Evolutionary conservation across 2,888 invertebrate species (phyloP).

Genomic region (Marronus borbonicus): DNA sequence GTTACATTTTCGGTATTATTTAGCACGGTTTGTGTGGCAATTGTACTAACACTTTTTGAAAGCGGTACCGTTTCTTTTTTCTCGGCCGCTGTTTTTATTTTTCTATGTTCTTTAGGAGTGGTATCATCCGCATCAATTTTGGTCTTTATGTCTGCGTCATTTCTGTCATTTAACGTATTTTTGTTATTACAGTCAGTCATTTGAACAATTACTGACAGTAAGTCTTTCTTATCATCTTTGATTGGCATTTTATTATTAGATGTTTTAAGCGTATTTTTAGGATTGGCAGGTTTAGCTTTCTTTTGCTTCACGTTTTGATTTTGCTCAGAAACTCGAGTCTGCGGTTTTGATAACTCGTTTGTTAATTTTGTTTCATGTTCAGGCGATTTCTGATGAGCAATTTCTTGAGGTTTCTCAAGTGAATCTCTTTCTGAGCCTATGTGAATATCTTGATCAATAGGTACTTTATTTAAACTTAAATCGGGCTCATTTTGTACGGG

Average conservation of each 20-base stretch:
- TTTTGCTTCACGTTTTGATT: conserved; percentile 28
- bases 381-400: not conserved
- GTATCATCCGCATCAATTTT: not conserved
- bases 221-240: not conserved
- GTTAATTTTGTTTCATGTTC: conserved; percentile 11
- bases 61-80: conserved; percentile 42
- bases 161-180: conserved; percentile 7
- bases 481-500: not conserved
- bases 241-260: conserved; percentile 6
- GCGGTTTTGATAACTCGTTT: not conserved
- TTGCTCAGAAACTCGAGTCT: conserved; percentile 8
- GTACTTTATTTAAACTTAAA: not conserved
- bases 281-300: conserved; percentile 8
- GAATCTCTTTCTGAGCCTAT: not conserved
- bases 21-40: conserved; percentile 21
- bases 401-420: not conserved
- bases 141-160: not conserved
- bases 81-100: conserved; percentile 48
- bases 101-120: conserved; percentile 15
- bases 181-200: not conserved
- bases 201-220: not conserved
- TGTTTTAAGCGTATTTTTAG: conserved; percentile 23
- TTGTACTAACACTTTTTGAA: conserved; percentile 10
- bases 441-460: not conserved
- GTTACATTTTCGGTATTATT: not conserved